Percentiles rank a stretch among this genome's conserved stretches.
Evolutionary conservation across 2,113 vertebrate species (phyloP).

Genomic region (Rousettus leschenaultii): DNA sequence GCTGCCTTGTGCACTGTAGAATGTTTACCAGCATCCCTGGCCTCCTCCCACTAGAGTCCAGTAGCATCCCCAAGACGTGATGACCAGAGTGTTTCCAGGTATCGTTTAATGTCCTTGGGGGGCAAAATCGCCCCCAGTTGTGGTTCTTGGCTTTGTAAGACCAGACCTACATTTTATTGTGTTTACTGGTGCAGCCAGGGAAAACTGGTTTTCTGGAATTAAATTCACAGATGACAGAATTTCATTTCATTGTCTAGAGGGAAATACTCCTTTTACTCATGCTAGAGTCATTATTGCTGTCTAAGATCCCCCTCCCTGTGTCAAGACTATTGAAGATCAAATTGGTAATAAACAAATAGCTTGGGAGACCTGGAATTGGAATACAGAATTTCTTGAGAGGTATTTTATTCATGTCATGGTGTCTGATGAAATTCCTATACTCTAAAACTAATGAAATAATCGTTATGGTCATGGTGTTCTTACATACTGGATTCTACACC

Average conservation of each 20-base stretch:
- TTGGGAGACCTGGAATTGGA: not conserved
- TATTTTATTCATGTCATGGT: not conserved
- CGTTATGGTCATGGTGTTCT: not conserved
- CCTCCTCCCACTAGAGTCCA: not conserved
- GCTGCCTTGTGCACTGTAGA: not conserved
- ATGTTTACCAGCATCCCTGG: not conserved
- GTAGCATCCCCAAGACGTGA: not conserved
- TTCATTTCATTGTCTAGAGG: not conserved
- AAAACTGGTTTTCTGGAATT: not conserved
- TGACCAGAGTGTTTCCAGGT: not conserved
- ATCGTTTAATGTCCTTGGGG: not conserved
- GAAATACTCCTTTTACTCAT: not conserved
- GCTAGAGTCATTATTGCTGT: not conserved
- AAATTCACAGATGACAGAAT: not conserved
- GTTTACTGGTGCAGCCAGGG: not conserved
- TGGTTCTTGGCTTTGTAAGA: not conserved
- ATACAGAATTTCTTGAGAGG: not conserved
- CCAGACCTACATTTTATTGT: not conserved
- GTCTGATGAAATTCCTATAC: not conserved
- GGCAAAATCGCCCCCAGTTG: not conserved
- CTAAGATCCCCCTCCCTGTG: not conserved
- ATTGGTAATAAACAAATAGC: not conserved
- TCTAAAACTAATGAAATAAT: not conserved
- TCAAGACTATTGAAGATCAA: not conserved
- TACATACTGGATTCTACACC: not conserved